Conservation (phyloP, 2,888 invertebrate species). For the Syrphus vitripennis region DNA sequence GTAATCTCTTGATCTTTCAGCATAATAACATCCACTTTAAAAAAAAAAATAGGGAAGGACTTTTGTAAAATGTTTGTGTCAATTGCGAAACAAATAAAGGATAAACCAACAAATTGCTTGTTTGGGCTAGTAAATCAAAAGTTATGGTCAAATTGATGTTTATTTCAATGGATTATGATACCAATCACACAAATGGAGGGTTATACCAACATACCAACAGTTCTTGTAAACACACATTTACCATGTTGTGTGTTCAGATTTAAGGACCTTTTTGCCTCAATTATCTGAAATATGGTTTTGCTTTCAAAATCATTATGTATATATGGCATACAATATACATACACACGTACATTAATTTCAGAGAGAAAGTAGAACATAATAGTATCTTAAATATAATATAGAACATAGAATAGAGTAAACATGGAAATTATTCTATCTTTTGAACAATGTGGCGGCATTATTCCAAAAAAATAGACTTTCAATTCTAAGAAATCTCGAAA, state of each 20-base stretch:
- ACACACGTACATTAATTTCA: too few species aligned
- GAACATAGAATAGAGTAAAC: too few species aligned
- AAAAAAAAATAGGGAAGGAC: neutral
- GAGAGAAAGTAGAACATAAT: too few species aligned
- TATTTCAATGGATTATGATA: neutral
- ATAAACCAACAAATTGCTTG: slow-evolving; percentile 8
- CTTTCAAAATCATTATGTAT: too few species aligned
- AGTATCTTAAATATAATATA: too few species aligned
- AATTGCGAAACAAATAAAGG: neutral
- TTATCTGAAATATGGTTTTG: neutral
- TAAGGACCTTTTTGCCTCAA: neutral
- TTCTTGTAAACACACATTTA: neutral
- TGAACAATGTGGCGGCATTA: too few species aligned
- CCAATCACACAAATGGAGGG: neutral
- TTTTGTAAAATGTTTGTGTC: neutral
- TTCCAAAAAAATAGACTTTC: too few species aligned
- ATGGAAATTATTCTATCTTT: too few species aligned
- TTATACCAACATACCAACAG: too few species aligned
- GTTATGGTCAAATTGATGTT: neutral
- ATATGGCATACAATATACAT: too few species aligned
- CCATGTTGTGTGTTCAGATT: neutral
- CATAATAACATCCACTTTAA: neutral
- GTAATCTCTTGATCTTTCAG: neutral
- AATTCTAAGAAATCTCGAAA: too few species aligned
- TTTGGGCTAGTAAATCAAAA: neutral